These are phyloP conservation scores for Dolichomitus sp. DNA, from an alignment of 2,888 invertebrate genomes.

Conservation along the genomic window DNA sequence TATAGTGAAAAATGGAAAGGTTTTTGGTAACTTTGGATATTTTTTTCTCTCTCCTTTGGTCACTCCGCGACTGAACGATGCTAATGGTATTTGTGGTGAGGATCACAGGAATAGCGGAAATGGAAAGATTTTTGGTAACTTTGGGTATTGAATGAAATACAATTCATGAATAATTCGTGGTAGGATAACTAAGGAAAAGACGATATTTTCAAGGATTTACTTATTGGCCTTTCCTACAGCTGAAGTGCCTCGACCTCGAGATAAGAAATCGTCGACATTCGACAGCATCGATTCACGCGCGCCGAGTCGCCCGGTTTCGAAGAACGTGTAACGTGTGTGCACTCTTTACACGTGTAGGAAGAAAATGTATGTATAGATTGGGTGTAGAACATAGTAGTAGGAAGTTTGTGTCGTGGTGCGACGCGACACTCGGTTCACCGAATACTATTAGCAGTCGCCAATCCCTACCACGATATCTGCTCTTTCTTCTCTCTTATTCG, in stretches of 20 bases:
- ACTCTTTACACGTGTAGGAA: slow-evolving; percentile 18
- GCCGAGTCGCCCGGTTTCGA: slow-evolving; percentile 50
- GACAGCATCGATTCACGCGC: slow-evolving; percentile 73
- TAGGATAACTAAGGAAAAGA: slow-evolving; percentile 12
- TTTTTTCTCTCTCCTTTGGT: neutral
- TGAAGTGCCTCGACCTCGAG: slow-evolving; percentile 62
- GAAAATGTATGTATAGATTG: slow-evolving; percentile 19
- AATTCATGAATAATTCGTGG: slow-evolving; percentile 35
- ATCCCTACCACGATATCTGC: slow-evolving; percentile 51
- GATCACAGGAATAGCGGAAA: neutral
- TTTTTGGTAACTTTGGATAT: neutral
- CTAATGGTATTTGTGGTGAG: slow-evolving; percentile 18
- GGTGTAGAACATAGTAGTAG: neutral
- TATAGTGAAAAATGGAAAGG: neutral
- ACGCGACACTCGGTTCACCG: slow-evolving; percentile 61
- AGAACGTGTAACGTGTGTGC: slow-evolving; percentile 19
- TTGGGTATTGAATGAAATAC: slow-evolving; percentile 19
- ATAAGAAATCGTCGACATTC: slow-evolving; percentile 73
- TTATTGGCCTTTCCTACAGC: slow-evolving; percentile 5
- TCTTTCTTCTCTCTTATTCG: slow-evolving; percentile 50
- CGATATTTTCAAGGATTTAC: slow-evolving; percentile 43
- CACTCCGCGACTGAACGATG: neutral
- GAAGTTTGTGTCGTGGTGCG: slow-evolving; percentile 50
- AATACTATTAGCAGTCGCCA: slow-evolving; percentile 65
- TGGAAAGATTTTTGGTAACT: neutral